Evolutionary conservation across 2,888 invertebrate species (phyloP), one percentile per base, ranked within the genome.

Genomic region (Tachystola acroxantha): DNA sequence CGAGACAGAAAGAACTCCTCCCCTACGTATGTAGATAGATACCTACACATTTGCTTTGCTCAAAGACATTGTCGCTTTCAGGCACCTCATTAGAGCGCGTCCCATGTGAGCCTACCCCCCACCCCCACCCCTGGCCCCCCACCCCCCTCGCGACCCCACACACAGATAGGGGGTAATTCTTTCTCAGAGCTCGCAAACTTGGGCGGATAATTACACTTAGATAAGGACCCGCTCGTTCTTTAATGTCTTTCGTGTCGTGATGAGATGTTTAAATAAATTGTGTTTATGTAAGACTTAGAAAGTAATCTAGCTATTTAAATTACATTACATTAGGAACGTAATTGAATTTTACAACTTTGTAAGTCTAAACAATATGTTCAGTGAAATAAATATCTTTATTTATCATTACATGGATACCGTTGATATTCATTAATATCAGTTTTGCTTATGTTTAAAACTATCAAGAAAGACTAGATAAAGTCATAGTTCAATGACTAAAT

Each of bases 61-160:
- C 81, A 84, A 82, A 84, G 85, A 85, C 85, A 86, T 85, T 86
- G 85, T 85, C 85, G 84, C 85, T 85, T 85, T 85, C 84, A 85
- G 85, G 84, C 85, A 86, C 85, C 84, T 86, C 85, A 86, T 86
- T 86, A 86, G 84, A 84, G 85, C 75, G 79, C 79, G 84, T 84
- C 84, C 82, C 84, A 82, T 81, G 84, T 81, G 82, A 81, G 84
- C 79, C 81, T 79, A 76, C 76, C 71, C 6, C 68, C 53, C 54
- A 46, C 60, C 60, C 61, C 51, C 48, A 49, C 2, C 48, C 48
- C 47, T 41, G 43, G 45, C 43, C 56, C 4, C 48, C 42, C 43
- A 43, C 39, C 42, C 36, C 24, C 36, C 36, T n/a, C n/a, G n/a
- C n/a, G n/a, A n/a, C 42, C 64, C 67, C 68, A 62, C 63, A 65